Evolutionary conservation across 2,888 invertebrate genomes (phyloP).

Genomic region (Leuctra nigra): DNA sequence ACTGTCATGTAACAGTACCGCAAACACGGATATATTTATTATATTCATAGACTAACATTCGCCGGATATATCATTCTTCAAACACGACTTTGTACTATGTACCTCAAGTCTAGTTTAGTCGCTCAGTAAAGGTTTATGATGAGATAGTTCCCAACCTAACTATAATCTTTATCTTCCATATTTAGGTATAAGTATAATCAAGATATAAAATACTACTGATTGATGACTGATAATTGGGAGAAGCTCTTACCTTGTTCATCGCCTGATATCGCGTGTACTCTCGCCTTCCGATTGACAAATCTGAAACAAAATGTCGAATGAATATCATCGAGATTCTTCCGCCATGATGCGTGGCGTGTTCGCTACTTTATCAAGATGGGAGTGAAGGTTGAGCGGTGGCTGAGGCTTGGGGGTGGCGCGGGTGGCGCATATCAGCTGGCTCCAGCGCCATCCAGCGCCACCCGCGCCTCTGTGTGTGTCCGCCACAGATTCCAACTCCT

Average conservation of each 20-base stretch:
- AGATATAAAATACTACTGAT: no score
- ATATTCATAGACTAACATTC: no score
- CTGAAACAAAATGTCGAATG: conserved; percentile 36
- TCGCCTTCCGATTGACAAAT: conserved; percentile 39
- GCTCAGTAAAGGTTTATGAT: no score
- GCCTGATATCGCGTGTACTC: conserved; percentile 38
- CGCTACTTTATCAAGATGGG: conserved; percentile 17
- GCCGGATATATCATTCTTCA: no score
- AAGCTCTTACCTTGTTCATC: conserved; percentile 42
- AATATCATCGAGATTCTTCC: no score
- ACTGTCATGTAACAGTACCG: no score
- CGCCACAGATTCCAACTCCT: conserved; percentile 79
- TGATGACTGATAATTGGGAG: not conserved
- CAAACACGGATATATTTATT: no score
- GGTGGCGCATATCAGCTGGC: conserved; percentile 6
- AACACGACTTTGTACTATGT: not conserved
- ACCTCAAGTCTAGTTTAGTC: no score
- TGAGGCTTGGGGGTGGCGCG: conserved; percentile 33
- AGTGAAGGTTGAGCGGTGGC: conserved; percentile 31
- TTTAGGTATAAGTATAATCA: no score
- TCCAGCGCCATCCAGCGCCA: conserved; percentile 12
- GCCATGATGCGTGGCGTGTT: no score
- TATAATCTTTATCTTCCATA: no score
- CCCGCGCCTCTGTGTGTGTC: conserved; percentile 52
- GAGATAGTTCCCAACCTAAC: no score